Base-by-base conservation (phyloP, 2,113 vertebrate species). In the Cryptotis parvus region DNA sequence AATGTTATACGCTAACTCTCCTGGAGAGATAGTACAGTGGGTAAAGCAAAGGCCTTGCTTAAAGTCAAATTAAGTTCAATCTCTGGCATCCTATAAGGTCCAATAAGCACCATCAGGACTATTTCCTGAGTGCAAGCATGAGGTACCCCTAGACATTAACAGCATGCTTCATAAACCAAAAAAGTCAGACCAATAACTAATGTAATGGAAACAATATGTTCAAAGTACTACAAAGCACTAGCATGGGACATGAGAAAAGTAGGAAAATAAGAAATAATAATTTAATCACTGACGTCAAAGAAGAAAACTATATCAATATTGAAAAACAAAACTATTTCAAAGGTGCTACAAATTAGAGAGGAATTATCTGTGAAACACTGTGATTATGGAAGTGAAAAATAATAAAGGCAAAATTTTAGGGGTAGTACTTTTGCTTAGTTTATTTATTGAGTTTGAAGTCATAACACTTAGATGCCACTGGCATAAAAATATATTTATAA, bases 371-470 rank as follows among this genome's bases (percentile, higher is more conserved):
- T 45, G 43, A 45, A 45, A 45, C 43, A 45, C 43, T 45, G 43
- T 45, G 6, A 45, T 7, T 6, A n/a, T 18, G 24, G 35, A 1
- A 39, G 35, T 1, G 0, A 45, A 33, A 78, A 75, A 41, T 8
- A 0, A 1, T n/a, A 35, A 24, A 6, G 5, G 3, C 0, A 73
- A 55, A 8, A 49, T 31, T 86, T 16, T 27, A 41, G 88, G 7
- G 9, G 9, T 69, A 33, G 58, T 58, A 1, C 12, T 65, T 82
- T 55, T 55, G 20, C 20, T 55, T 55, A 55, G 15, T 84, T 78
- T 35, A 29, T 4, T 79, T 87, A 73, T 68, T 87, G 58, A 14
- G 12, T 87, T 81, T 94, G 4, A 29, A 84, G 63, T 90, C 22
- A 27, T 69, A 33, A 22, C 12, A 90, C 61, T 81, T 68, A 52